Base-by-base conservation (phyloP, 2,888 invertebrate species). In the Galerucella pusilla region DNA sequence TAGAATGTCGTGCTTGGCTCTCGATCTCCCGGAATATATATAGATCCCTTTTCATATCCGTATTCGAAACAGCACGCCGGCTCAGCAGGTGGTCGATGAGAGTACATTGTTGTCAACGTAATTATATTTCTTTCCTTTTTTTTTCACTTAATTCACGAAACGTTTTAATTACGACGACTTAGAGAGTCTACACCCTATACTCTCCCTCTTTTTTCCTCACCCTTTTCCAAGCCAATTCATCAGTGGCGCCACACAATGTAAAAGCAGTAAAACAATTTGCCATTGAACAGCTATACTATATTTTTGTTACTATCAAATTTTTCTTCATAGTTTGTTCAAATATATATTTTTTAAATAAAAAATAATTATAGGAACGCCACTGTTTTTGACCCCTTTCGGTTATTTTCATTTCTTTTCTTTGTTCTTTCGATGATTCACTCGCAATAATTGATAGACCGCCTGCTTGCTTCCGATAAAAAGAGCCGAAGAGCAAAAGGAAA, bases 51-150 rank as follows among this genome's bases (percentile, higher is more conserved):
- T 57, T 57, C 20, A 57, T 20, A 57, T 57, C 16, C 57, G 57
- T 57, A 57, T 57, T 57, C 61, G 61, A 46, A 57, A 67, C 72
- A 68, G 74, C 71, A 70, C 76, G 76, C 73, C 71, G 68, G 77
- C 85, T 80, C 85, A 84, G 84, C 85, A 85, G 85, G 85, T 85
- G 85, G 84, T 83, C 83, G 83, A 85, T 84, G 85, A 84, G 84
- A 85, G 83, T 83, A 80, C 81, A 81, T 83, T 83, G 83, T 82
- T 83, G 84, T 85, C 85, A 84, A 83, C 83, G 84, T 85, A 84
- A 85, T 85, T 84, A 84, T 84, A 85, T 84, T 85, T 84, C 83
- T 83, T 84, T 57, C 57, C 20, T 83, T 82, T 82, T 83, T 81
- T 83, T 79, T 72, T 75, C 79, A 82, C 79, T 84, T 83, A 78